Conservation (phyloP, 92 coral and sea anemone genomes). For the Zoanthus gigantus region DNA sequence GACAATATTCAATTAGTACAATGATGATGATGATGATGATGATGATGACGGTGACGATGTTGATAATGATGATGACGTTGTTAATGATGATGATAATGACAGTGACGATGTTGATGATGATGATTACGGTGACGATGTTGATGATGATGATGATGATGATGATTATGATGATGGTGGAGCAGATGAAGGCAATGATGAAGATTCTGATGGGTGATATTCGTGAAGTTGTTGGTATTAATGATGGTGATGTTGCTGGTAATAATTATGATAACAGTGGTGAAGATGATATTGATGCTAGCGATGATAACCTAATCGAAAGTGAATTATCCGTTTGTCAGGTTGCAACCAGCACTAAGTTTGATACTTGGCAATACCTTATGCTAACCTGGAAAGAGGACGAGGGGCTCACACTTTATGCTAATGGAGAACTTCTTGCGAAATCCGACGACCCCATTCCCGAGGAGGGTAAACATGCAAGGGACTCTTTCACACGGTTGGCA, state of each 20-base stretch:
- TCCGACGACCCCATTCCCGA: slow-evolving; percentile 84
- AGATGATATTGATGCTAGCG: neutral
- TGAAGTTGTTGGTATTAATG: neutral
- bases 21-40: too few species aligned
- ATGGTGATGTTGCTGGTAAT: neutral
- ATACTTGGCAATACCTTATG: slow-evolving; percentile 86
- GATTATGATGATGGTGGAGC: too few species aligned
- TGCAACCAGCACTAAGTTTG: slow-evolving; percentile 76
- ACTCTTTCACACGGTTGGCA: slow-evolving; percentile 77
- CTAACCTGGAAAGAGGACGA: slow-evolving; percentile 86
- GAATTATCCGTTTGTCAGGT: slow-evolving; percentile 58
- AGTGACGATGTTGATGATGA: too few species aligned
- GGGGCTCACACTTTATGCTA: slow-evolving; percentile 87
- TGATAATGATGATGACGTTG: too few species aligned
- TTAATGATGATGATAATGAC: too few species aligned
- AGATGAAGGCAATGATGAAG: too few species aligned
- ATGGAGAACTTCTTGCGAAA: slow-evolving; percentile 82
- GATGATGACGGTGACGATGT: too few species aligned
- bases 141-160: neutral
- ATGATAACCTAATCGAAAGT: neutral
- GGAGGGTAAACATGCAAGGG: slow-evolving; percentile 85
- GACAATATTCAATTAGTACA: too few species aligned
- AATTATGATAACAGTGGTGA: neutral
- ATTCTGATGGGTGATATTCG: neutral
- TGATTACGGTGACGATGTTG: neutral